Evolutionary conservation across 2,888 invertebrate genomes (phyloP), one percentile per base, ranked within the genome.

Genomic region (Thera obeliscata): DNA sequence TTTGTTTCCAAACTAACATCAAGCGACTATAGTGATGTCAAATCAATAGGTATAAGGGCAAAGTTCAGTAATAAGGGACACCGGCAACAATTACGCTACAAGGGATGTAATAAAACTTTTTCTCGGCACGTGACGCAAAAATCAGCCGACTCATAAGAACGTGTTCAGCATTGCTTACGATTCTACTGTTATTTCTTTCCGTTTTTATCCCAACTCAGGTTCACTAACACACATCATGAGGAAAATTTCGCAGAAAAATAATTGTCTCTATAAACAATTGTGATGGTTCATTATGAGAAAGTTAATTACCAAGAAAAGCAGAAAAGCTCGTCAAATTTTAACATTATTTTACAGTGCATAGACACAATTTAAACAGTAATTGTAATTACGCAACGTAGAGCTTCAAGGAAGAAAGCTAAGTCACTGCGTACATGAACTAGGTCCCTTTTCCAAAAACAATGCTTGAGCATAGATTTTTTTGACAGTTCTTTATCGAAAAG

Each of bases 61-160:
- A 88, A 90, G 83, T 90, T 90, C 82, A 84, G 88, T 87, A 88
- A 88, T 88, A 87, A 87, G 89, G 79, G 80, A 78, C 78, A 83
- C 84, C 79, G 81, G 85, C 90, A 90, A 90, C 90, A 91, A 91
- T 91, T 90, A 90, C 87, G 82, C 76, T 76, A 79, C 86, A 85
- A 52, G 83, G 87, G 88, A 89, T 88, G 90, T 89, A 90, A 91
- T 91, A 90, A 89, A 90, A 89, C 89, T 91, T 91, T 87, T 88
- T 86, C 61, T 55, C 35, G 61, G 46, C n/a, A 91, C 91, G 91
- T 91, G 91, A 88, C 87, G 85, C 67, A 85, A 86, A 83, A 88
- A 88, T 88, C 88, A 86, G 84, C 85, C 85, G 82, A 84, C 85
- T 87, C 85, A 81, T 81, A 83, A 77, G 81, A 74, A 89, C 90